Conservation (phyloP, 2,888 invertebrate genomes). For the Muscina levida region DNA sequence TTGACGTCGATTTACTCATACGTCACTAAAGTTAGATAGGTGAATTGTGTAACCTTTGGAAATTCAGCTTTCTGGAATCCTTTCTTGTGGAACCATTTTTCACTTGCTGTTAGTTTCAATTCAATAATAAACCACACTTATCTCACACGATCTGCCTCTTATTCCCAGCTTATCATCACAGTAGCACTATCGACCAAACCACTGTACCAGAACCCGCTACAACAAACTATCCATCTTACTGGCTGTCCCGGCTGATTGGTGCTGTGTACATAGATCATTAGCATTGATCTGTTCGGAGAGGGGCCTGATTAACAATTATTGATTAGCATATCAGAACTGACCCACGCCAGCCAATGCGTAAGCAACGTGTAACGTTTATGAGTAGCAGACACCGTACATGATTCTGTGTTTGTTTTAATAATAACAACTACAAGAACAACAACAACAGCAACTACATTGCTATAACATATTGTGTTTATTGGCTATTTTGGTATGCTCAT, state of each 20-base stretch:
- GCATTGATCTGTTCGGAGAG: constrained; percentile 22
- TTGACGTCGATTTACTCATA: too few species aligned
- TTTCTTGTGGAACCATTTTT: too few species aligned
- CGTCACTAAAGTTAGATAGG: too few species aligned
- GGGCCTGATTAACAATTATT: constrained; percentile 33
- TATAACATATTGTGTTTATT: constrained; percentile 45
- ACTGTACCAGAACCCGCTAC: neutral
- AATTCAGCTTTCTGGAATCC: too few species aligned
- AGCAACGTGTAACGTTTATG: neutral
- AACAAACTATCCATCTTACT: neutral
- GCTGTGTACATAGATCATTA: constrained; percentile 30
- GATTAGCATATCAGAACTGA: constrained; percentile 45
- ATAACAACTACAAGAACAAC: neutral
- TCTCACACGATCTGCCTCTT: too few species aligned
- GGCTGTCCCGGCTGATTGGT: neutral
- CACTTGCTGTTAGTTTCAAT: too few species aligned
- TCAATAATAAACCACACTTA: too few species aligned
- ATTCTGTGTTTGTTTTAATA: constrained; percentile 33
- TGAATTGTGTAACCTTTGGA: too few species aligned
- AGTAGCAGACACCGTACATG: neutral
- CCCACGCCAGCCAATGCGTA: neutral
- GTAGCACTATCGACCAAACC: neutral
- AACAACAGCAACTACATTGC: constrained; percentile 3
- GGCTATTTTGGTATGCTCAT: constrained; percentile 51
- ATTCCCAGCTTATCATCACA: too few species aligned